Evolutionary conservation across 2,888 invertebrate species (phyloP).

Genomic region (Eupelmus urozonus): DNA sequence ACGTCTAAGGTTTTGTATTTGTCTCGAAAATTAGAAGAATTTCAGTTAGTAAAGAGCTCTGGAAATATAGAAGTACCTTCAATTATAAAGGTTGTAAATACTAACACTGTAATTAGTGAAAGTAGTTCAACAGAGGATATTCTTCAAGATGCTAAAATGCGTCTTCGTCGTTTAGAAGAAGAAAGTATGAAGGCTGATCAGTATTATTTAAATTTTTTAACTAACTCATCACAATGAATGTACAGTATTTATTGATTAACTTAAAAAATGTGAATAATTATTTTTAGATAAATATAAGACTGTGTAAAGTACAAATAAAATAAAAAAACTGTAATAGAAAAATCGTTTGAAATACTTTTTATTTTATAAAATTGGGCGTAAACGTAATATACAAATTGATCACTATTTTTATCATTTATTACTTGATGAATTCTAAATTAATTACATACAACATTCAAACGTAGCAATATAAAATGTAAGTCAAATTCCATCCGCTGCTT

Average conservation of each 20-base stretch:
- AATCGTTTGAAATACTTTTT: constrained; percentile 62
- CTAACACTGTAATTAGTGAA: constrained; percentile 71
- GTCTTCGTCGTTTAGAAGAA: constrained; percentile 72
- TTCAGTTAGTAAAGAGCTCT: constrained; percentile 63
- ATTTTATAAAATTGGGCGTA: constrained; percentile 74
- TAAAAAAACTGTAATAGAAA: constrained; percentile 46
- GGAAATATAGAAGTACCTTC: constrained; percentile 62
- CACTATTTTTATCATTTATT: constrained; percentile 70
- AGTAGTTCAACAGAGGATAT: constrained; percentile 76
- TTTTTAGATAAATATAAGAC: constrained; percentile 45
- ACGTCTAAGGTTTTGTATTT: constrained; percentile 70
- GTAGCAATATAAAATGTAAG: constrained; percentile 76
- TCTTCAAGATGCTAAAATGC: constrained; percentile 73
- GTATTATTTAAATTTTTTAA: constrained; percentile 71
- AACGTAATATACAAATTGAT: constrained; percentile 75
- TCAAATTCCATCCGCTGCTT: constrained; percentile 70
- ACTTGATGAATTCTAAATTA: constrained; percentile 70
- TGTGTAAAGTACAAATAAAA: constrained; percentile 59
- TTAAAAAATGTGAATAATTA: constrained; percentile 29
- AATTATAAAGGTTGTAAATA: constrained; percentile 61
- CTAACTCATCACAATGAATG: constrained; percentile 58
- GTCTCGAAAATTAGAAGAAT: constrained; percentile 71
- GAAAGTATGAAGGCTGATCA: constrained; percentile 73
- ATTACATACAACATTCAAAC: constrained; percentile 77
- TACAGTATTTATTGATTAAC: constrained; percentile 38